phyloP scores from a whole-genome alignment of 2,888 invertebrate species.

The Zele albiditarsus region DNA sequence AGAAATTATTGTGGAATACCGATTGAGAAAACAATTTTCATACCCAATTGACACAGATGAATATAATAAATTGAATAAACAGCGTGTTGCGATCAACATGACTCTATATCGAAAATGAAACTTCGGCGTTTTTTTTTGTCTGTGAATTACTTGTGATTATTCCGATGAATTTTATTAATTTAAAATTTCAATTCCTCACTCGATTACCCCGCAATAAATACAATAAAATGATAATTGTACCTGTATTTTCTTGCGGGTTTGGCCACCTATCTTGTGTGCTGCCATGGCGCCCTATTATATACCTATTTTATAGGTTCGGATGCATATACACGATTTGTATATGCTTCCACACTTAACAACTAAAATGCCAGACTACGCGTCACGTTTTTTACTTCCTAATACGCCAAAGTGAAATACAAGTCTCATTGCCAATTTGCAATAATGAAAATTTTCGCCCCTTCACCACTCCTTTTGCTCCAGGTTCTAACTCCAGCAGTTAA shows the following conservation, averaged over 20 bases:
- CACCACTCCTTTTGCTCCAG: background rate
- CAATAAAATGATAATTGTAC: conserved; percentile 60
- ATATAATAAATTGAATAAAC: no score
- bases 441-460: background rate
- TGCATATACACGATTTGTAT: conserved; percentile 30
- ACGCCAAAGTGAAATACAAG: conserved; percentile 43
- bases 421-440: conserved; percentile 46
- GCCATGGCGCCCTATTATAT: conserved; percentile 65
- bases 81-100: no score
- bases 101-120: no score
- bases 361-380: conserved; percentile 39
- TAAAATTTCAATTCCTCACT: no score
- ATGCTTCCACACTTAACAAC: conserved; percentile 5
- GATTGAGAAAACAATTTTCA: no score
- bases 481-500: background rate
- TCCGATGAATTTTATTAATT: no score
- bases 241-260: conserved; percentile 75
- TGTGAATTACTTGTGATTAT: no score
- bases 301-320: conserved; percentile 27
- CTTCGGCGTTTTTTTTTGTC: no score
- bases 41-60: no score
- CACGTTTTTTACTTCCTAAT: conserved; percentile 46
- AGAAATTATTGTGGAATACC: no score
- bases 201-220: background rate
- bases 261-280: conserved; percentile 73